A percentile compares a stretch with the other conserved stretches of the same genome.
Evolutionary conservation across 1,140 invertebrate species (phyloP).

Genomic region (Idris sp.): DNA sequence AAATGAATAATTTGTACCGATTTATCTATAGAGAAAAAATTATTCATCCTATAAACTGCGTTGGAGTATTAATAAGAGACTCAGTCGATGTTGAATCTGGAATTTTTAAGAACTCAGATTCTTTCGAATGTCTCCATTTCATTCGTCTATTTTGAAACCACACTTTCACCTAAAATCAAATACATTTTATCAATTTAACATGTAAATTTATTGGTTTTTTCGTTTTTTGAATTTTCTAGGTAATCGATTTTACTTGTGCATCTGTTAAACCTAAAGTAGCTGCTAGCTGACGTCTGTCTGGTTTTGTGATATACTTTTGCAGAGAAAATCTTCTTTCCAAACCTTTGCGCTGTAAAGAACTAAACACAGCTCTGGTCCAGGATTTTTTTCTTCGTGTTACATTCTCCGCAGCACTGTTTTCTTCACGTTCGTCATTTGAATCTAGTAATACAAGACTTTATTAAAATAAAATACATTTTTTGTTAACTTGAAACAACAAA

Average conservation of each 20-base stretch:
- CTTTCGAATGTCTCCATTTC: constrained; percentile 93
- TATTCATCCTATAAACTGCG: too few relatives aligned
- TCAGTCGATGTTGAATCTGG: constrained; percentile 48
- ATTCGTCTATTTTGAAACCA: constrained; percentile 96
- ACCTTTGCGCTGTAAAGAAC: constrained; percentile 93
- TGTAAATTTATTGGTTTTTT: not conserved
- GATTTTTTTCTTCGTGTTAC: constrained; percentile 87
- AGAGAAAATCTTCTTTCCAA: constrained; percentile 93
- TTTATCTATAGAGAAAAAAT: too few relatives aligned
- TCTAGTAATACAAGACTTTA: too few relatives aligned
- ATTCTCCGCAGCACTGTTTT: constrained; percentile 29
- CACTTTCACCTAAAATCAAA: constrained; percentile 86
- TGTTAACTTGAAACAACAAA: too few relatives aligned
- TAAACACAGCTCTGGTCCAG: constrained; percentile 96
- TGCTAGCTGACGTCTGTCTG: constrained; percentile 92
- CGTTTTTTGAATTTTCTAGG: not conserved
- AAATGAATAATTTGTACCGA: too few relatives aligned
- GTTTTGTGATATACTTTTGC: constrained; percentile 97
- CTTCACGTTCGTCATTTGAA: constrained; percentile 17
- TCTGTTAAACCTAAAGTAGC: constrained; percentile 94
- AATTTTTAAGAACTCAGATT: constrained; percentile 77
- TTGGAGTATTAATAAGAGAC: too few relatives aligned
- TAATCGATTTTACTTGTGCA: constrained; percentile 81
- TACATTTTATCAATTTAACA: not conserved
- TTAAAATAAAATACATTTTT: too few relatives aligned